Conservation (phyloP, 1,140 invertebrate species). For the Zaprionus ornatus region DNA sequence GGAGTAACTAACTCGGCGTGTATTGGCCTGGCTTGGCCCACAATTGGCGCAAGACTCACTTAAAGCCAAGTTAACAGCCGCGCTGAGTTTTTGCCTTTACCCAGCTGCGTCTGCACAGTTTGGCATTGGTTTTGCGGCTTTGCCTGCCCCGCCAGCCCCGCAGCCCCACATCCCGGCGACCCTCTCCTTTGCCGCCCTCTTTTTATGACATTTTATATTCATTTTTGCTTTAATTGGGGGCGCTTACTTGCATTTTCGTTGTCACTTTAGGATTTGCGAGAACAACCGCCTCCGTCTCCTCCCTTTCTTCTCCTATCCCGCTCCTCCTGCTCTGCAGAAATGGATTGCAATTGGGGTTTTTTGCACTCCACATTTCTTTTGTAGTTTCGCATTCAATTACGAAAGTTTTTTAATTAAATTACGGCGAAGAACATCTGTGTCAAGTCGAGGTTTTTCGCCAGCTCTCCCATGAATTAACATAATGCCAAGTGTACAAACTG, state of each 20-base stretch:
- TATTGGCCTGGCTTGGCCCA: constrained; percentile 23
- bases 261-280: constrained; percentile 67
- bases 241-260: constrained; percentile 81
- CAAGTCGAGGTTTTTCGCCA: constrained; percentile 58
- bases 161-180: neutral
- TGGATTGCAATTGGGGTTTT: constrained; percentile 35
- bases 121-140: constrained; percentile 62
- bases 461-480: constrained; percentile 46
- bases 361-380: constrained; percentile 44
- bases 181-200: neutral
- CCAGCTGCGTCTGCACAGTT: constrained; percentile 24
- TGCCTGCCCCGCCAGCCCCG: constrained; percentile 5
- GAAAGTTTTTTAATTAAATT: constrained; percentile 82
- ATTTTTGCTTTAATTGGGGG: constrained; percentile 77
- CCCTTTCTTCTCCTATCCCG: neutral
- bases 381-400: constrained; percentile 77
- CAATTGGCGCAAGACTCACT: constrained; percentile 44
- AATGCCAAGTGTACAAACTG: constrained; percentile 33
- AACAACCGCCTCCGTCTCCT: neutral
- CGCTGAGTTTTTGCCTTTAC: constrained; percentile 39
- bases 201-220: constrained; percentile 69
- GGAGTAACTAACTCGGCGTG: constrained; percentile 17
- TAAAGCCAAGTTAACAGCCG: constrained; percentile 58
- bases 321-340: constrained; percentile 4
- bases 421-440: constrained; percentile 77